Conservation (phyloP, 2,113 vertebrate species). For the Zonotrichia leucophrys region DNA sequence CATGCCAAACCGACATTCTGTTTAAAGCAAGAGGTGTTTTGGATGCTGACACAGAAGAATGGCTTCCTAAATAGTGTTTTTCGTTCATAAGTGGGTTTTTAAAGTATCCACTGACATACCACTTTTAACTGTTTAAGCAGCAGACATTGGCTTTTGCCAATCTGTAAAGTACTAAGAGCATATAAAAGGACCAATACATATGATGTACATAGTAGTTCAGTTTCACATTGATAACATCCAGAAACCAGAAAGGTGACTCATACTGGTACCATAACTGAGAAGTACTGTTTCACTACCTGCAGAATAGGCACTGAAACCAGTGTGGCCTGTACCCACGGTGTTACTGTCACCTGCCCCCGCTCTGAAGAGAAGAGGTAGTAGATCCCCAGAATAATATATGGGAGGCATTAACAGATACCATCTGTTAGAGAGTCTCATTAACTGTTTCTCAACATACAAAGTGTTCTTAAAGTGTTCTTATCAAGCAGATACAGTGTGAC, state of each 20-base stretch:
- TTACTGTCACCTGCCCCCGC: neutral
- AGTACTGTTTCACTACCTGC: fast-evolving
- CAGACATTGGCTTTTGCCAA: neutral
- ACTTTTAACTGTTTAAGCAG: neutral
- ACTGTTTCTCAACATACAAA: neutral
- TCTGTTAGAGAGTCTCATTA: neutral
- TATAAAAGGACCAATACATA: neutral
- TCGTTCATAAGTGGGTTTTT: neutral
- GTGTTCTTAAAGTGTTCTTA: neutral
- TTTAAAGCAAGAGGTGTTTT: neutral
- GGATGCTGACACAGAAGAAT: neutral
- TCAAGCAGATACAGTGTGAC: neutral
- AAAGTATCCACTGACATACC: neutral
- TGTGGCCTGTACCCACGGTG: neutral
- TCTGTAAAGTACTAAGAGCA: neutral
- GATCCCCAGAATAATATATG: neutral
- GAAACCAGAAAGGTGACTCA: neutral
- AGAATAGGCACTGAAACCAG: neutral
- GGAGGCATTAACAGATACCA: neutral
- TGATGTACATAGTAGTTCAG: neutral
- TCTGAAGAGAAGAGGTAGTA: neutral
- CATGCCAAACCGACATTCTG: neutral
- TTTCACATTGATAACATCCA: neutral
- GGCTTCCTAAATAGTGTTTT: neutral
- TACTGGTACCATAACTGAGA: neutral